Evolutionary conservation across 2,113 vertebrate species (phyloP).

Genomic region (Vidua macroura): DNA sequence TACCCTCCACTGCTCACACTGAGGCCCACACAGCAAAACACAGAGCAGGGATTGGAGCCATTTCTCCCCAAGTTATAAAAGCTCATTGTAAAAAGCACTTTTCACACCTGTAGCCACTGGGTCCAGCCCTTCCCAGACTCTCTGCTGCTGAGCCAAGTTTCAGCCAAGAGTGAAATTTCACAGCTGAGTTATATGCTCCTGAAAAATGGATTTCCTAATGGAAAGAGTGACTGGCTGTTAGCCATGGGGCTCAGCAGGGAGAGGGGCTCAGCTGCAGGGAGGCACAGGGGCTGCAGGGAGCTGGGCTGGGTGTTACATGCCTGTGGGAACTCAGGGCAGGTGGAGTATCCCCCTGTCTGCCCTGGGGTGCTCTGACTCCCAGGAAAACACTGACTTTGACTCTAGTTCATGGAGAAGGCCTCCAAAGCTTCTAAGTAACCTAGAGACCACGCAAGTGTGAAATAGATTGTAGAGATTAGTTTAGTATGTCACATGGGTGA

Average conservation of each 20-base stretch:
- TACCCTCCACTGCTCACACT: background rate
- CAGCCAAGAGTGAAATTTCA: constrained; percentile 26
- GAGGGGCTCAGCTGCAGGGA: background rate
- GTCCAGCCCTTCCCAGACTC: background rate
- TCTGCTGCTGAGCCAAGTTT: constrained; percentile 39
- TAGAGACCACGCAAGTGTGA: too few relatives aligned
- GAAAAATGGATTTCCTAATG: constrained; percentile 56
- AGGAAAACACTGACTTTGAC: too few relatives aligned
- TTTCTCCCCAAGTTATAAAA: background rate
- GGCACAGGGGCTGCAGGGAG: background rate
- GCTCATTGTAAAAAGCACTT: constrained; percentile 16
- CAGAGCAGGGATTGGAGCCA: background rate
- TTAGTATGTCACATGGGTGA: too few relatives aligned
- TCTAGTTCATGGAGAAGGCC: too few relatives aligned
- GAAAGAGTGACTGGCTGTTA: constrained; percentile 42
- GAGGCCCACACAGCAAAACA: background rate
- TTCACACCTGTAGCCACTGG: constrained; percentile 21
- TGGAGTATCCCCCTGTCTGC: too few relatives aligned
- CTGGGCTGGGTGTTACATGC: background rate
- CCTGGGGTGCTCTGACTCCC: too few relatives aligned
- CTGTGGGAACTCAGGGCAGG: too few relatives aligned
- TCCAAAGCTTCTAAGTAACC: too few relatives aligned
- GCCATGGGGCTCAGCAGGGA: background rate
- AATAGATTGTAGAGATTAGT: too few relatives aligned
- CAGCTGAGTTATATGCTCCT: constrained; percentile 25